phyloP scores from a whole-genome alignment of 2,888 invertebrate species.

The Geophilus truncorum region DNA sequence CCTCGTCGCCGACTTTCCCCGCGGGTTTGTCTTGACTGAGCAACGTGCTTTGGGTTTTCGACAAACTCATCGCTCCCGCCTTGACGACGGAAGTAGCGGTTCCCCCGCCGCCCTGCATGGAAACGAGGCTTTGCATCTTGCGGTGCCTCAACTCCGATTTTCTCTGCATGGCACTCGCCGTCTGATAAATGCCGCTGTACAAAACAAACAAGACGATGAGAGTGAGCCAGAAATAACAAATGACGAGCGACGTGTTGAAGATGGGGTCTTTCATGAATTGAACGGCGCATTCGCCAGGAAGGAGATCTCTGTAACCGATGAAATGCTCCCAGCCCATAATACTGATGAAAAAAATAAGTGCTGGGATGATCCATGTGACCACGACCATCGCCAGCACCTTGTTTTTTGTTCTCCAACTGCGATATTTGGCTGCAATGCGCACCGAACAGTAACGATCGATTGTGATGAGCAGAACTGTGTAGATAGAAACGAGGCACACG shows the following conservation, averaged over 20 bases:
- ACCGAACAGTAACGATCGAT: conserved; percentile 95
- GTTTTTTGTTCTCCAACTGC: conserved; percentile 92
- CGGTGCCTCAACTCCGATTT: conserved; percentile 94
- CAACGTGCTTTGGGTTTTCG: conserved; percentile 66
- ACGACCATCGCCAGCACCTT: conserved; percentile 93
- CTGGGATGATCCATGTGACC: conserved; percentile 95
- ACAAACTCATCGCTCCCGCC: conserved; percentile 50
- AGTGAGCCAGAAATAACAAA: conserved; percentile 97
- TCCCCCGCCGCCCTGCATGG: conserved; percentile 50
- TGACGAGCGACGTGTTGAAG: conserved; percentile 94
- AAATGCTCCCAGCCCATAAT: conserved; percentile 99
- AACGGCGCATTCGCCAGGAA: conserved; percentile 85
- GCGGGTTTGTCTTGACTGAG: conserved; percentile 67
- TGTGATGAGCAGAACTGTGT: conserved; percentile 96
- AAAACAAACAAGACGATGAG: conserved; percentile 89
- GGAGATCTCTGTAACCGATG: conserved; percentile 80
- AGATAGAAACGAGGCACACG: conserved; percentile 97
- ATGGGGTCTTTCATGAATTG: conserved; percentile 96
- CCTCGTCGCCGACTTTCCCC: conserved; percentile 42
- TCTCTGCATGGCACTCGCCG: conserved; percentile 95
- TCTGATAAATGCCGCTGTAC: conserved; percentile 95
- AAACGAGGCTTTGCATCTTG: conserved; percentile 90
- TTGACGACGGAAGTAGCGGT: conserved; percentile 45
- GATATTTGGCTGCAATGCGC: conserved; percentile 93
- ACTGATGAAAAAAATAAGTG: conserved; percentile 90